Evolutionary conservation across 2,888 invertebrate genomes (phyloP).

Genomic region (Sphaeridia pumilis): DNA sequence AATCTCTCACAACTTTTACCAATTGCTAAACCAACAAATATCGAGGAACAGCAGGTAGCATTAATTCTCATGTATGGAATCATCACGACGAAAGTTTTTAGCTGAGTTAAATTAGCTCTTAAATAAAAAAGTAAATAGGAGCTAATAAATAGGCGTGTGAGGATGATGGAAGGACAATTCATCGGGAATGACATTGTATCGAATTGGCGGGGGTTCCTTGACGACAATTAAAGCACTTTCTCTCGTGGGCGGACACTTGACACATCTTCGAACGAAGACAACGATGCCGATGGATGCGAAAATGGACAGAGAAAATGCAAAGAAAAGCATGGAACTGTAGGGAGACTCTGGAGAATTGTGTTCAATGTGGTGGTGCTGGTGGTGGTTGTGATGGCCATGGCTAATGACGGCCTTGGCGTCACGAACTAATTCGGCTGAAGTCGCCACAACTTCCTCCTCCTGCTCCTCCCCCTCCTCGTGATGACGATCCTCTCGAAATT

Average conservation of each 20-base stretch:
- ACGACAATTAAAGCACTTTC: constrained; percentile 35
- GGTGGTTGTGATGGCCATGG: background rate
- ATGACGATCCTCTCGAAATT: too few species aligned
- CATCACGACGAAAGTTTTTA: too few species aligned
- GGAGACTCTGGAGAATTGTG: too few species aligned
- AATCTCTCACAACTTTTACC: too few species aligned
- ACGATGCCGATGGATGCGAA: constrained; percentile 39
- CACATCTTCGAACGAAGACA: constrained; percentile 38
- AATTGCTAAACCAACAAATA: too few species aligned
- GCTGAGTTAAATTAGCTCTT: too few species aligned
- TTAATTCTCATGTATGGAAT: too few species aligned
- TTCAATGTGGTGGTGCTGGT: too few species aligned
- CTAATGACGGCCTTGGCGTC: too few species aligned
- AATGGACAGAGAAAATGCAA: constrained; percentile 38
- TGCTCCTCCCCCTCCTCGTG: constrained; percentile 4
- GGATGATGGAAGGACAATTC: constrained; percentile 35
- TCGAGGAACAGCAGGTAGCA: too few species aligned
- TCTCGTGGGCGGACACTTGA: constrained; percentile 37
- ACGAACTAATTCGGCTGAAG: too few species aligned
- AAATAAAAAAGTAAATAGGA: too few species aligned
- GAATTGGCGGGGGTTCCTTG: constrained; percentile 38
- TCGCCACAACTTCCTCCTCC: constrained; percentile 7
- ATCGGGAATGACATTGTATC: constrained; percentile 38
- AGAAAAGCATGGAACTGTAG: constrained; percentile 38
- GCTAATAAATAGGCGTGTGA: constrained; percentile 17